These are phyloP conservation scores for Lithodes maja DNA, from an alignment of 2,888 invertebrate species.

Conservation along the genomic window DNA sequence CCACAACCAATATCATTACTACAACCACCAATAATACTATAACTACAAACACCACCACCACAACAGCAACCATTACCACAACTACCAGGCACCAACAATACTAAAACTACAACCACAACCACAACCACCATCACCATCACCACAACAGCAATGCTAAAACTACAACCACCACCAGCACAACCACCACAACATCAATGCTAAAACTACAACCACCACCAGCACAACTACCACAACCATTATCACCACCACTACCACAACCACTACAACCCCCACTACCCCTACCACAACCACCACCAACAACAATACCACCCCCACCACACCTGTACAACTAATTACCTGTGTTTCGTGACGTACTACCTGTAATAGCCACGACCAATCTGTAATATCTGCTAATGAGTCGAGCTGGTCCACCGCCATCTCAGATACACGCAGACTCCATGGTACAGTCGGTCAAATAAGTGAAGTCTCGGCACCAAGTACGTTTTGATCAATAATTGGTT, in stretches of 20 bases:
- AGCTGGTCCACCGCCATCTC: too few relatives aligned
- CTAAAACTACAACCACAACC: not conserved
- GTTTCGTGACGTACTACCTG: not conserved
- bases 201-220: constrained; percentile 10
- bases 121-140: not conserved
- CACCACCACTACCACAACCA: not conserved
- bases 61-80: not conserved
- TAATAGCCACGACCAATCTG: too few relatives aligned
- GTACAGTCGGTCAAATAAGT: too few relatives aligned
- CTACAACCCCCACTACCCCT: not conserved
- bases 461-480: too few relatives aligned
- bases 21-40: too few relatives aligned
- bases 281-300: not conserved
- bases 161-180: not conserved
- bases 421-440: too few relatives aligned
- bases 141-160: not conserved
- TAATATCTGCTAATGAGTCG: too few relatives aligned
- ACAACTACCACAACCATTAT: not conserved
- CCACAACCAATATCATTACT: not conserved
- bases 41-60: not conserved
- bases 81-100: too few relatives aligned
- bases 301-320: not conserved
- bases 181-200: not conserved
- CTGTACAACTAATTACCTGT: not conserved
- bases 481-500: too few relatives aligned